Conservation (phyloP, 2,113 vertebrate species). For the Cyrtonyx montezumae region DNA sequence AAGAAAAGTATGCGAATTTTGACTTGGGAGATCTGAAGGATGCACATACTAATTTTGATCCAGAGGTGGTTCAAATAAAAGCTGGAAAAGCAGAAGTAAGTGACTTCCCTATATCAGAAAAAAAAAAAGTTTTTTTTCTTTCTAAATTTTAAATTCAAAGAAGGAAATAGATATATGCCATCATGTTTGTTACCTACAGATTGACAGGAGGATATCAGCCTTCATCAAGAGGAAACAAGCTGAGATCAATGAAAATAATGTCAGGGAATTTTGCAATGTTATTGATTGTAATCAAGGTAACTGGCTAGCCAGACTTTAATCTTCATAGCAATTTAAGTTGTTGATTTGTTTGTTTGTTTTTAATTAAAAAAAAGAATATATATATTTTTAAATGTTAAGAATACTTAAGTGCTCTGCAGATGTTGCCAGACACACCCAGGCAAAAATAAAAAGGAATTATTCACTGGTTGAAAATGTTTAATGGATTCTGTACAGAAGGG, state of each 20-base stretch:
- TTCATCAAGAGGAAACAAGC: conserved; percentile 99
- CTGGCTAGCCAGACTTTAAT: conserved; percentile 70
- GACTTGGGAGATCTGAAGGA: conserved; percentile 74
- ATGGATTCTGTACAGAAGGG: background rate
- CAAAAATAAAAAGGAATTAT: background rate
- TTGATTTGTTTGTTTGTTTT: background rate
- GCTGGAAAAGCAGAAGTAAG: conserved; percentile 96
- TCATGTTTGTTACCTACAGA: conserved; percentile 83
- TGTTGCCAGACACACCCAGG: background rate
- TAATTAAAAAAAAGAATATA: too few relatives aligned
- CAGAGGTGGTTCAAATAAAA: conserved; percentile 93
- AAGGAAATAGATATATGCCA: conserved; percentile 64
- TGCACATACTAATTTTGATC: conserved; percentile 78
- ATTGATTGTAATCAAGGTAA: conserved; percentile 99
- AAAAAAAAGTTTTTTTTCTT: background rate
- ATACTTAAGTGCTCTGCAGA: background rate
- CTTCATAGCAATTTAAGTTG: conserved; percentile 60
- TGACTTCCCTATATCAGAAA: conserved; percentile 7
- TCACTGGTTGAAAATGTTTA: background rate
- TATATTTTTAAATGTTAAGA: background rate
- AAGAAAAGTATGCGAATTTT: conserved; percentile 70
- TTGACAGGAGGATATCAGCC: conserved; percentile 98
- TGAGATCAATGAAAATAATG: conserved; percentile 99
- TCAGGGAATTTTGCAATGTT: conserved; percentile 99
- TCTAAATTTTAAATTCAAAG: conserved; percentile 68